These are phyloP conservation scores for Coronaproctus castanopsis DNA, from an alignment of 2,888 invertebrate species.

Conservation along the genomic window DNA sequence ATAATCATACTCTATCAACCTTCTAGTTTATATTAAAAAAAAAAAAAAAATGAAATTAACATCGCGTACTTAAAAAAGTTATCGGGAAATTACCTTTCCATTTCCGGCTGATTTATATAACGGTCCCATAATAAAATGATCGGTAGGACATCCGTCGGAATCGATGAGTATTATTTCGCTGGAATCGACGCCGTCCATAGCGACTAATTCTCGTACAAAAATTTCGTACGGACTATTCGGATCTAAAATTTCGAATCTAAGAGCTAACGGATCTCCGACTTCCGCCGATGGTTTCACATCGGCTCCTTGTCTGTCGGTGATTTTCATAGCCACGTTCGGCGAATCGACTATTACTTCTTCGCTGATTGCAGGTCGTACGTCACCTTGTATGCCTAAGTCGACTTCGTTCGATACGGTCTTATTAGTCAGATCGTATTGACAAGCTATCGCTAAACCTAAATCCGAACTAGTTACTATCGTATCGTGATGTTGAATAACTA, in stretches of 20 bases:
- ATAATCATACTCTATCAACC: too few relatives aligned
- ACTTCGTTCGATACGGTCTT: constrained; percentile 86
- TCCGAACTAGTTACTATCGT: constrained; percentile 87
- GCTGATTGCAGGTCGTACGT: constrained; percentile 63
- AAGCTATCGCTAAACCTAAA: constrained; percentile 77
- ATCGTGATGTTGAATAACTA: constrained; percentile 86
- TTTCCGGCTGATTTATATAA: constrained; percentile 55
- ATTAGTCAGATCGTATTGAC: constrained; percentile 83
- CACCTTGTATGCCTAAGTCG: constrained; percentile 69
- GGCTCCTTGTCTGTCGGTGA: constrained; percentile 62
- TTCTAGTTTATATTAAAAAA: too few relatives aligned
- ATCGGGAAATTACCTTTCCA: constrained; percentile 54
- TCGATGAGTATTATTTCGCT: constrained; percentile 83
- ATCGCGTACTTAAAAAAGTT: too few relatives aligned
- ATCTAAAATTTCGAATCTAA: constrained; percentile 80
- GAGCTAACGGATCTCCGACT: constrained; percentile 77
- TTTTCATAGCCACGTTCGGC: constrained; percentile 85
- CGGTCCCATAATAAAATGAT: constrained; percentile 84
- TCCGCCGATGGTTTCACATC: constrained; percentile 71
- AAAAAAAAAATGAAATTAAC: too few relatives aligned
- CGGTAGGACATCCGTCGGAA: constrained; percentile 77
- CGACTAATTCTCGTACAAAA: constrained; percentile 80
- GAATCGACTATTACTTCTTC: constrained; percentile 73
- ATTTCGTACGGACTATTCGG: constrained; percentile 87
- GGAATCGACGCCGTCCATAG: constrained; percentile 82